Evolutionary conservation across 2,888 invertebrate genomes (phyloP), one percentile per base, ranked within the genome.

Genomic region (Heliconius charithonia): DNA sequence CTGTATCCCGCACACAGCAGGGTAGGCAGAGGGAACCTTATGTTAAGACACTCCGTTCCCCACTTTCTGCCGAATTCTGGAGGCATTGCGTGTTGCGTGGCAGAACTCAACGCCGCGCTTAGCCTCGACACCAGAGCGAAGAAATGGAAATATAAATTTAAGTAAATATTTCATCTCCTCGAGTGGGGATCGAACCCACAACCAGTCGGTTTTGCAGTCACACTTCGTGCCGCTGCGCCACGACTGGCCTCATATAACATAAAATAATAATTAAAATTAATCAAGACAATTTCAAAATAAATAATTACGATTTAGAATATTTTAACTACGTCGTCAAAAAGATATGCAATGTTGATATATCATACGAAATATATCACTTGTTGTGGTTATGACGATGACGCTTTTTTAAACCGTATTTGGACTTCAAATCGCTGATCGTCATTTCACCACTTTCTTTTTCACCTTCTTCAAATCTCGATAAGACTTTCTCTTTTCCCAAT

Each of bases 401-500:
- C 27, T 75, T 81, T n/a, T 70, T 81, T n/a, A 80, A 65, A 59
- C 79, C 79, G 69, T 82, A 82, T 70, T 83, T 84, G n/a, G 81
- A 78, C 79, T 82, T 84, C 69, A 85, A 78, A 27, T 83, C 81
- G 25, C 80, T 82, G 63, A 83, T 76, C 2, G 82, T 84, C 81
- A 82, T 83, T 77, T 84, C 83, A 7, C 83, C 84, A 63, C 85
- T 86, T 2, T 85, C 84, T 19, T 79, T 79, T n/a, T 82, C 77
- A 27, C 65, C 27, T n/a, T 83, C 81, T 4, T 74, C 19, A 51
- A 73, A 45, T 80, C 77, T 82, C 79, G 80, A 80, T 16, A 78
- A 73, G 32, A 78, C 72, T 51, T 82, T 83, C n/a, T 81, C 85
- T 41, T 83, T 86, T 3, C 86, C 85, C 45, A 90, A 81, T 32